These are phyloP conservation scores for Falco novaeseelandiae DNA, from an alignment of 2,797 vertebrate genomes.

Conservation along the genomic window DNA sequence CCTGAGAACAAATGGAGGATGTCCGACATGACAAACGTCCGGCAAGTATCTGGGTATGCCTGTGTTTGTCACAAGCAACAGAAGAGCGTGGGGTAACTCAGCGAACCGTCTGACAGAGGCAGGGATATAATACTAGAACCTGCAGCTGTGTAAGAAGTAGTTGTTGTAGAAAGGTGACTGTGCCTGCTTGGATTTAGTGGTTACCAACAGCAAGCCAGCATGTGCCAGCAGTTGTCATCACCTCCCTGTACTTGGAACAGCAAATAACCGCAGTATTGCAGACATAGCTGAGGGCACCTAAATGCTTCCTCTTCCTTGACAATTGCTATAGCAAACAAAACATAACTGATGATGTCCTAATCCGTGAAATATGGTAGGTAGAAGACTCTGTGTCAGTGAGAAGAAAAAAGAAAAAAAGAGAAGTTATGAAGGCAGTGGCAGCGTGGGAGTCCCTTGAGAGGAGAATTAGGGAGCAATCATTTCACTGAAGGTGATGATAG, in stretches of 20 bases:
- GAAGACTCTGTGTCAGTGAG: neutral
- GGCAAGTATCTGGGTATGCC: neutral
- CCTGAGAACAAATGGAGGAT: neutral
- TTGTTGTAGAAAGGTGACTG: neutral
- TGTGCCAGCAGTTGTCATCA: slow-evolving; percentile 50
- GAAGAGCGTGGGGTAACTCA: neutral
- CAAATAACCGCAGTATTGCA: slow-evolving; percentile 27
- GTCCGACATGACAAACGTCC: neutral
- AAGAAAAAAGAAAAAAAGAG: neutral
- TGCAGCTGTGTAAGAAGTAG: neutral
- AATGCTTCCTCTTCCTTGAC: slow-evolving; percentile 9
- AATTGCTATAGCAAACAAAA: slow-evolving; percentile 13
- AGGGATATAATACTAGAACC: neutral
- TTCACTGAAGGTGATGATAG: neutral
- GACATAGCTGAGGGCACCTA: slow-evolving; percentile 42
- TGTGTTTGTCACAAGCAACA: neutral
- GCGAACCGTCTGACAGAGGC: neutral
- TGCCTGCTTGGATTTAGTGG: neutral
- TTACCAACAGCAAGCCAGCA: slow-evolving; percentile 3
- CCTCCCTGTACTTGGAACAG: slow-evolving; percentile 27
- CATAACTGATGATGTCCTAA: neutral
- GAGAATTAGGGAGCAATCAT: neutral
- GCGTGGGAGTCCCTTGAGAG: neutral
- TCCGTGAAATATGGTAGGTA: neutral
- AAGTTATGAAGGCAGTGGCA: neutral